Conservation (phyloP, 2,797 vertebrate genomes). For the Coluber constrictor region DNA sequence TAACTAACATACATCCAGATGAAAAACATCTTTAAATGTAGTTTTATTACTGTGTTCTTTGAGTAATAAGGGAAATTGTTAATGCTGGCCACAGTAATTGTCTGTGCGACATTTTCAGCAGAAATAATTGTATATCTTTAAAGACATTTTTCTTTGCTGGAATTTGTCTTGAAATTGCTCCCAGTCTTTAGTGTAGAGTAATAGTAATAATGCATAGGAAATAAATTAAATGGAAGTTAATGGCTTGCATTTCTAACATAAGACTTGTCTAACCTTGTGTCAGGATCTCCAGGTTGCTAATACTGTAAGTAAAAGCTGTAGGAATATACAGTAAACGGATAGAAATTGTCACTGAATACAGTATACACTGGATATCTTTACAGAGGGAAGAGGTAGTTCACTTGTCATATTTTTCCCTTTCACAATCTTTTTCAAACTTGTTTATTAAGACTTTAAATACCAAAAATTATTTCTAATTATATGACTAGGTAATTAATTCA, state of each 20-base stretch:
- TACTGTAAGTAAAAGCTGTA: not conserved
- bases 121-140: not conserved
- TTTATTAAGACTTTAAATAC: not conserved
- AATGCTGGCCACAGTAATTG: not conserved
- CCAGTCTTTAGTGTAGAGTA: not conserved
- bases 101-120: not conserved
- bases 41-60: not conserved
- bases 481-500: constrained; percentile 7
- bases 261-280: not conserved
- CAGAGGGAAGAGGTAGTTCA: rapidly evolving
- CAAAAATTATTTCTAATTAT: not conserved
- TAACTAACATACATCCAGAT: not conserved
- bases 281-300: not conserved
- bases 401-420: rapidly evolving
- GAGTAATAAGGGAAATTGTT: not conserved
- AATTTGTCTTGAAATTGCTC: not conserved
- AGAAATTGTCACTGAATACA: not conserved
- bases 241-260: not conserved
- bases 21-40: not conserved
- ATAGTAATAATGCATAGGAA: not conserved
- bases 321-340: not conserved
- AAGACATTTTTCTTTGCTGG: not conserved
- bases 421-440: not conserved
- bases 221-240: not conserved
- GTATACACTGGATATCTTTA: not conserved